Percentiles rank a stretch among this genome's conserved stretches.
phyloP scores from a whole-genome alignment of 2,113 vertebrate genomes.

The Callocephalon fimbriatum region DNA sequence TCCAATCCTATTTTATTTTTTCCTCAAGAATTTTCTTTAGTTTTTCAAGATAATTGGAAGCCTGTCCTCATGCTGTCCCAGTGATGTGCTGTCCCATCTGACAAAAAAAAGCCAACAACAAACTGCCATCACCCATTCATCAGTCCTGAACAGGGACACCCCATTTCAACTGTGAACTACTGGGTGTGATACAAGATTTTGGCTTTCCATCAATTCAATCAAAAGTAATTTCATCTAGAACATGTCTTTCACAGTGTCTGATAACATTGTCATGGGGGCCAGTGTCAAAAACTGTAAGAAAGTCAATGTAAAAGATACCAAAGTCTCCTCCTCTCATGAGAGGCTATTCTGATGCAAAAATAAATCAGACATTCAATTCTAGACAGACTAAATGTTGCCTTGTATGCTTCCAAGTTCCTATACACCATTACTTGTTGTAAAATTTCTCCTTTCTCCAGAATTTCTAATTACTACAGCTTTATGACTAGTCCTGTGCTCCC shows the following conservation, averaged over 20 bases:
- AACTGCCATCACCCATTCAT: not conserved
- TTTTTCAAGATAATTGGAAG: not conserved
- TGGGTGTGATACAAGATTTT: not conserved
- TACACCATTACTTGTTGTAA: not conserved
- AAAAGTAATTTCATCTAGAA: not conserved
- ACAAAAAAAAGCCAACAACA: rapidly evolving
- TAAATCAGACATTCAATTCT: not conserved
- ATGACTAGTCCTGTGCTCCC: not conserved
- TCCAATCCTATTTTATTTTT: not conserved
- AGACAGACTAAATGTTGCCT: not conserved
- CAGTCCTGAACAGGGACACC: not conserved
- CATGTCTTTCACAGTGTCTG: not conserved
- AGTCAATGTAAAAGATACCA: not conserved
- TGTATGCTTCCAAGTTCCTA: not conserved
- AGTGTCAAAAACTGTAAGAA: not conserved
- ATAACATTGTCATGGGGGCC: not conserved
- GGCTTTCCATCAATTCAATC: not conserved
- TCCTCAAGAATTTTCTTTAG: not conserved
- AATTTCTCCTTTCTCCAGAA: not conserved
- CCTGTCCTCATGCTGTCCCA: not conserved
- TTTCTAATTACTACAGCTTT: not conserved
- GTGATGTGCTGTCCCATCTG: not conserved
- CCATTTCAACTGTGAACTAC: not conserved
- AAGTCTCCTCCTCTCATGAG: not conserved
- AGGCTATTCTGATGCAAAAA: not conserved